Percentiles rank a stretch among this genome's conserved stretches.
Conservation (phyloP, 2,113 vertebrate species). For the Podilymbus podiceps region DNA sequence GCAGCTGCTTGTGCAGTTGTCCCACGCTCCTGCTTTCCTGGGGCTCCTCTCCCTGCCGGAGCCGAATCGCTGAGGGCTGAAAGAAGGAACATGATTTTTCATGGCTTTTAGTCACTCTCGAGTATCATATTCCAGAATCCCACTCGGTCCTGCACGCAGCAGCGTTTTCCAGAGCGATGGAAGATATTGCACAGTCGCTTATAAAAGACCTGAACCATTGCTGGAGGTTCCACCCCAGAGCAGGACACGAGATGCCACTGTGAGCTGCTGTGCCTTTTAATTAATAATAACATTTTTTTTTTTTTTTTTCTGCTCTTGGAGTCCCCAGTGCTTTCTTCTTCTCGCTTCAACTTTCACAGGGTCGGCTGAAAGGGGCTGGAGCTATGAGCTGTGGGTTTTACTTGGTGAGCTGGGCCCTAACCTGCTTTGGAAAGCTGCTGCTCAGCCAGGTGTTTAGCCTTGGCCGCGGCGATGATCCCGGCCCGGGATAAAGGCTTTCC, state of each 20-base stretch:
- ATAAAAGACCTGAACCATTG: neutral
- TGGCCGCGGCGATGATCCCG: fast-evolving
- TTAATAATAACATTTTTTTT: neutral
- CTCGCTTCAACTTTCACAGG: neutral
- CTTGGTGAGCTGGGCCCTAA: neutral
- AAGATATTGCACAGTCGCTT: neutral
- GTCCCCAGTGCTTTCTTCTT: neutral
- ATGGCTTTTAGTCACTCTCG: neutral
- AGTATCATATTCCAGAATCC: neutral
- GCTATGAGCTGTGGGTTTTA: neutral
- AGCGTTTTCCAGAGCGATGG: neutral
- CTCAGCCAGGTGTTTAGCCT: neutral
- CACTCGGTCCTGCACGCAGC: neutral
- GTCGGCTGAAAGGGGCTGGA: neutral
- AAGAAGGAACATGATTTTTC: neutral
- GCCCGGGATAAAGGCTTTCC: neutral
- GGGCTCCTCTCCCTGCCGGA: neutral
- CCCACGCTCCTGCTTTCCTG: neutral
- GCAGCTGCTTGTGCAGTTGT: slow-evolving; percentile 2
- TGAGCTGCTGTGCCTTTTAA: neutral
- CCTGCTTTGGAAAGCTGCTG: neutral
- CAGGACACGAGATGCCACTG: neutral
- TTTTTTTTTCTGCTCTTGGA: neutral
- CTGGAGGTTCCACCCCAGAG: neutral
- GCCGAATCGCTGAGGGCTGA: neutral